Conservation (phyloP, 2,113 vertebrate species). For the Aramus guarauna region DNA sequence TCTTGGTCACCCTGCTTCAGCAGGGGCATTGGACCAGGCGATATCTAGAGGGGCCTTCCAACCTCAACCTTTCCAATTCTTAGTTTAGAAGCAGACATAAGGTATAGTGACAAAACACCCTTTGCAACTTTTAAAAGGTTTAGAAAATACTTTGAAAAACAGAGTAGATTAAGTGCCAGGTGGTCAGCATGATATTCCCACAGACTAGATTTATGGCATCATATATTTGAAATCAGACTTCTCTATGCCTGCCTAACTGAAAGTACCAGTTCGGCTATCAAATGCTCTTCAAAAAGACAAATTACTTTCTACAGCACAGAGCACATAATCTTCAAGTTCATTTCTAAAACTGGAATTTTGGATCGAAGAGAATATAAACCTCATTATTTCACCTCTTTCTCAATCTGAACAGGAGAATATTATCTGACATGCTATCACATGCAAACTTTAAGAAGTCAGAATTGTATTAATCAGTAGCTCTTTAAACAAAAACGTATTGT, state of each 20-base stretch:
- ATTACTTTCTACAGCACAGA: not conserved
- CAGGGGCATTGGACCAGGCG: fast-evolving
- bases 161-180: not conserved
- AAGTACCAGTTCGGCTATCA: conserved; percentile 3
- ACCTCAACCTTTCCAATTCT: not conserved
- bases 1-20: fast-evolving
- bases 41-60: not conserved
- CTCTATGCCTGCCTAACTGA: not conserved
- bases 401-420: not conserved
- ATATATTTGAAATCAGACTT: conserved; percentile 38
- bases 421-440: not conserved
- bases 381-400: not conserved
- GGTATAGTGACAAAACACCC: not conserved
- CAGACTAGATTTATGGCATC: not conserved
- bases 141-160: not conserved
- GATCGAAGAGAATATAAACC: not conserved
- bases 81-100: not conserved
- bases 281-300: conserved; percentile 18
- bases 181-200: not conserved
- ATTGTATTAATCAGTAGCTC: not conserved
- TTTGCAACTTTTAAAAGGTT: not conserved
- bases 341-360: conserved; percentile 35
- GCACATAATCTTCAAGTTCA: conserved; percentile 5
- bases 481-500: not conserved
- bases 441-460: not conserved